Percentiles rank a stretch among this genome's conserved stretches.
Evolutionary conservation across 2,888 invertebrate genomes (phyloP).

Genomic region (Catocala sponsa): DNA sequence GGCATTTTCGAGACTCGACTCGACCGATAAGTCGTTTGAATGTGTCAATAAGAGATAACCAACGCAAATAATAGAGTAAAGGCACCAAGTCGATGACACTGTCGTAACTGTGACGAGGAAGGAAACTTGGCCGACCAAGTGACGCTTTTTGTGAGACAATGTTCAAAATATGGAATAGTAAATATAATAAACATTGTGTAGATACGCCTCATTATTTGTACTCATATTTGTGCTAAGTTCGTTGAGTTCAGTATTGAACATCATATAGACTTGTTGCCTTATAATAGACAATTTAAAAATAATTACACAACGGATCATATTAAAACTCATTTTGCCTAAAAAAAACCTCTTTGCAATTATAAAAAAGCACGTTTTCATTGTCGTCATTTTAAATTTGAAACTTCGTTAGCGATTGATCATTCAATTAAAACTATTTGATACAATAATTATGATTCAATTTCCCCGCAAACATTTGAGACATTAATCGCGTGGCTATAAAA

Average conservation of each 20-base stretch:
- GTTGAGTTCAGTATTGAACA: too few relatives aligned
- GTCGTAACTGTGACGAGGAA: slow-evolving; percentile 62
- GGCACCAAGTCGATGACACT: slow-evolving; percentile 74
- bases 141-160: slow-evolving; percentile 9
- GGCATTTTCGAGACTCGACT: slow-evolving; percentile 67
- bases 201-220: too few relatives aligned
- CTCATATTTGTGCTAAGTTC: too few relatives aligned
- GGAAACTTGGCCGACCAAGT: slow-evolving; percentile 33
- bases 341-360: too few relatives aligned
- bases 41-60: slow-evolving; percentile 83
- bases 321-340: too few relatives aligned
- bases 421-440: slow-evolving; percentile 36
- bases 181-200: neutral
- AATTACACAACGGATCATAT: too few relatives aligned
- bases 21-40: slow-evolving; percentile 82
- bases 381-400: slow-evolving; percentile 24
- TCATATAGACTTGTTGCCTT: too few relatives aligned
- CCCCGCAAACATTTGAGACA: slow-evolving; percentile 39
- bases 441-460: slow-evolving; percentile 46
- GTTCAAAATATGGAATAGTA: slow-evolving; percentile 5
- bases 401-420: slow-evolving; percentile 39
- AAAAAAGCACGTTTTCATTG: slow-evolving; percentile 33
- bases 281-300: too few relatives aligned
- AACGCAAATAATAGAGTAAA: slow-evolving; percentile 76
- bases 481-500: slow-evolving; percentile 46